These are phyloP conservation scores for Brachystomella parvula DNA, from an alignment of 1,140 invertebrate genomes.

Conservation along the genomic window DNA sequence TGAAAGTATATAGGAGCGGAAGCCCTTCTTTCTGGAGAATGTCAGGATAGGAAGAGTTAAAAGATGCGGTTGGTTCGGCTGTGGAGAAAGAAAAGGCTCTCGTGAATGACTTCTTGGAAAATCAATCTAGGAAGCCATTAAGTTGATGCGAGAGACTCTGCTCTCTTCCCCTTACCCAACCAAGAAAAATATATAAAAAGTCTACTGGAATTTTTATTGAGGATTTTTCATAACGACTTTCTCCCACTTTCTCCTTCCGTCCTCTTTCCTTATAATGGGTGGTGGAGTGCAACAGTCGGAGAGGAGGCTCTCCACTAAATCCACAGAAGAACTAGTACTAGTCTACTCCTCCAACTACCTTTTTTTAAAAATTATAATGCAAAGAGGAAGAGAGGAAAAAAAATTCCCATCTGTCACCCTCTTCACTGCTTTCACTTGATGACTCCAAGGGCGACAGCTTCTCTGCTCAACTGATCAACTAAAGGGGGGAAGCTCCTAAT, in stretches of 20 bases:
- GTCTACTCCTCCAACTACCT: no score
- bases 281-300: neutral
- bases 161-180: conserved; percentile 11
- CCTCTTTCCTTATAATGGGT: neutral
- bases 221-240: conserved; percentile 37
- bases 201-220: conserved; percentile 37
- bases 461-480: neutral
- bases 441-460: neutral
- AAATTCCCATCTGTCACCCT: conserved; percentile 6
- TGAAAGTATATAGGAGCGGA: neutral
- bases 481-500: neutral
- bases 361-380: no score
- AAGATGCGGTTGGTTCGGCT: no score
- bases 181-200: conserved; percentile 8
- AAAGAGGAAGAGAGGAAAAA: neutral
- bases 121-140: conserved; percentile 38
- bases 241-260: conserved; percentile 13
- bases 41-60: no score
- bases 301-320: no score
- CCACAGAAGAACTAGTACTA: no score
- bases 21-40: neutral
- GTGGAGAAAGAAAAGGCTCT: neutral
- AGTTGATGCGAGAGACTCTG: conserved; percentile 36
- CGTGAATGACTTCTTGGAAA: conserved; percentile 34
- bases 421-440: neutral